These are phyloP conservation scores for Scaptomyza pallida DNA, from an alignment of 1,140 invertebrate species.

Conservation along the genomic window DNA sequence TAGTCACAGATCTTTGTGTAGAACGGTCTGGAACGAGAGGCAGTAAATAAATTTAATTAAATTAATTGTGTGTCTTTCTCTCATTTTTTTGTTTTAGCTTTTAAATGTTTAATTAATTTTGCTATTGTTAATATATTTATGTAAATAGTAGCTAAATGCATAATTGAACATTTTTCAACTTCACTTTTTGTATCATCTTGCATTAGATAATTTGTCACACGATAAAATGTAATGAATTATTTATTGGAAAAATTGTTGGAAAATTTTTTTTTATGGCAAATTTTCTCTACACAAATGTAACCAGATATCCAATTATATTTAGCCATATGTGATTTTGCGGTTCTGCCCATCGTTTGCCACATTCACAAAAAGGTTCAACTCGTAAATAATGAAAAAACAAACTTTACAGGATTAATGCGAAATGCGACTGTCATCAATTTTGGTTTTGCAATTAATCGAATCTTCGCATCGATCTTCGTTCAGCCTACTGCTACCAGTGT, in stretches of 20 bases:
- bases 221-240: too few relatives aligned
- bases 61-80: conserved; percentile 6
- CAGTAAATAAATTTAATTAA: conserved; percentile 12
- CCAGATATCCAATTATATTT: too few relatives aligned
- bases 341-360: too few relatives aligned
- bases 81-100: neutral
- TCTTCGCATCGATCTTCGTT: conserved; percentile 61
- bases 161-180: neutral
- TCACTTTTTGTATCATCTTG: too few relatives aligned
- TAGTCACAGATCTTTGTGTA: neutral
- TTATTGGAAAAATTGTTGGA: too few relatives aligned
- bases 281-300: too few relatives aligned
- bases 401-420: conserved; percentile 1
- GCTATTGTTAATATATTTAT: conserved; percentile 3
- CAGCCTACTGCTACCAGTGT: conserved; percentile 12
- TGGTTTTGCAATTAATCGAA: conserved; percentile 21
- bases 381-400: too few relatives aligned
- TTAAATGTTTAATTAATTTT: neutral
- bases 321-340: too few relatives aligned
- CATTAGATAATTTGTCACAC: too few relatives aligned
- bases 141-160: neutral
- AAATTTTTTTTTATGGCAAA: too few relatives aligned
- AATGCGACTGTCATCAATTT: conserved; percentile 21
- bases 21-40: neutral
- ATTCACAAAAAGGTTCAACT: too few relatives aligned